Evolutionary conservation across 2,888 invertebrate genomes (phyloP), one percentile per base, ranked within the genome.

Genomic region (Standfussiana lucernea): DNA sequence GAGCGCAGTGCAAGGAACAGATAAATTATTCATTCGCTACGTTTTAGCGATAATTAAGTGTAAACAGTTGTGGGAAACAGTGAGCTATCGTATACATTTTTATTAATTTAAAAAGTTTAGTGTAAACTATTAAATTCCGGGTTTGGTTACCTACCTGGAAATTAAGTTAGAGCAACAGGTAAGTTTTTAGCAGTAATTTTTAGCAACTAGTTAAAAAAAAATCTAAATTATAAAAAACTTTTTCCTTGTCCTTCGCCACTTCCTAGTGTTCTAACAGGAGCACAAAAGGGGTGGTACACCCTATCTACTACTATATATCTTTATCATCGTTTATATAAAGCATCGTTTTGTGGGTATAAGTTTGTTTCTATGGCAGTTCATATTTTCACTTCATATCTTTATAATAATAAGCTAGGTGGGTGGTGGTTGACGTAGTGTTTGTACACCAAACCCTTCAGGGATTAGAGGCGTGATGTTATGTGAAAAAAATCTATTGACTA

Each of bases 1-100:
- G 24, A 13, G n/a, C 45, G 53, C 35, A 65, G 73, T 82, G 85
- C 82, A 77, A 77, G 42, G 64, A 13, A 77, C 70, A 37, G 71
- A 85, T 82, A 74, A 82, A 77, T 77, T 61, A 64, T 64, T 59
- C 32, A 65, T 72, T 71, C 35, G 8, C 61, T 40, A 61, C 13
- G 53, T 53, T 61, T 56, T 47, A 35, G 62, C n/a, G 80, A 68
- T 74, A 81, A 70, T n/a, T 40, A 35, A 56, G 67, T 85, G 77
- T 77, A 73, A 73, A 81, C 71, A 77, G 40, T 53, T 15, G 35
- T 65, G 40, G 15, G 40, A 37, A 50, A 35, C 47, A 32, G 72
- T 70, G 28, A 35, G 24, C 47, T 64, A 50, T 73, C 65, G 53
- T 37, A 28, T 40, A 74, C 1, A 15, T 37, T 47, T 62, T 6